Evolutionary conservation across 2,113 vertebrate species (phyloP).

Genomic region (Anoura caudifer): DNA sequence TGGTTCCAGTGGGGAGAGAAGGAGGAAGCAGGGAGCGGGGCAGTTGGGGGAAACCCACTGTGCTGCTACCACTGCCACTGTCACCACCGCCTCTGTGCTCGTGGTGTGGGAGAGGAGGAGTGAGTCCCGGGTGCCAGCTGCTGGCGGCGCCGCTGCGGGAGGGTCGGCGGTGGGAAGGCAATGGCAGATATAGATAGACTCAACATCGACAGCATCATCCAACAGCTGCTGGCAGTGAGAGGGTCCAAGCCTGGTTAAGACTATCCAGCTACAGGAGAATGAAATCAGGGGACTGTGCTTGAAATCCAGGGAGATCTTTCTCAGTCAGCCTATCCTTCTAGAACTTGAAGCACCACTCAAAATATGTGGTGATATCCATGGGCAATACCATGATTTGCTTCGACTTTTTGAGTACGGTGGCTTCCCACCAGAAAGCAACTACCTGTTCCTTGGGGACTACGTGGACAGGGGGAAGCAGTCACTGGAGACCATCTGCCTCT

Average conservation of each 20-base stretch:
- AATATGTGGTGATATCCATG: slow-evolving; percentile 99
- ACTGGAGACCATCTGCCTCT: slow-evolving; percentile 97
- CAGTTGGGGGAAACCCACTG: slow-evolving; percentile 62
- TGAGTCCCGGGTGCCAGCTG: slow-evolving; percentile 62
- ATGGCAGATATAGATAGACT: slow-evolving; percentile 99
- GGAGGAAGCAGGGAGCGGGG: slow-evolving; percentile 53
- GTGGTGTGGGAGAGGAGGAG: slow-evolving; percentile 48
- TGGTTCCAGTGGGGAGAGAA: slow-evolving; percentile 61
- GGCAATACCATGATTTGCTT: slow-evolving; percentile 97
- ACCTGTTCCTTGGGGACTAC: slow-evolving; percentile 97
- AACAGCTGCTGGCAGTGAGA: slow-evolving; percentile 96
- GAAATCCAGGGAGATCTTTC: no score
- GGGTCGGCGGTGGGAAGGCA: slow-evolving; percentile 77
- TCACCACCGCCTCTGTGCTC: slow-evolving; percentile 51
- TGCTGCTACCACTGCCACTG: slow-evolving; percentile 63
- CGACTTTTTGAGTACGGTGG: slow-evolving; percentile 98
- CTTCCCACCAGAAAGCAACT: slow-evolving; percentile 98
- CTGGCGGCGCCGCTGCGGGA: slow-evolving; percentile 72
- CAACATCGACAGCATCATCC: slow-evolving; percentile 99
- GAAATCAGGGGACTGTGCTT: no score
- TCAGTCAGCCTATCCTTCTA: no score
- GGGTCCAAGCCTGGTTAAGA: no score
- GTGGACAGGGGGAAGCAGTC: slow-evolving; percentile 99
- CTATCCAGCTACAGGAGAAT: no score
- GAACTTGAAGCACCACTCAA: no score